These are phyloP conservation scores for Cyphomyrmex costatus DNA, from an alignment of 1,140 invertebrate genomes.

Conservation along the genomic window DNA sequence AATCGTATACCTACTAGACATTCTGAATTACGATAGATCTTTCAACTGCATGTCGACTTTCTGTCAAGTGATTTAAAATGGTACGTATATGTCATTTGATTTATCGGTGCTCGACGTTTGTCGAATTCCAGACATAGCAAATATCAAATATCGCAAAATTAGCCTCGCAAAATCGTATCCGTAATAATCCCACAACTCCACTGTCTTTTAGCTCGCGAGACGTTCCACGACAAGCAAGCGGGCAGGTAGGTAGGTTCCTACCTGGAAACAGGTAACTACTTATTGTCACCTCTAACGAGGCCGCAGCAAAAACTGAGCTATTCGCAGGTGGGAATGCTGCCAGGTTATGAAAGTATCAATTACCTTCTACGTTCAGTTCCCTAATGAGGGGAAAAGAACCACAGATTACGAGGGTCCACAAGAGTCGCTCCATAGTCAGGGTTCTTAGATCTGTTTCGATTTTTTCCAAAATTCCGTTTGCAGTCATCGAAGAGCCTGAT, in stretches of 20 bases:
- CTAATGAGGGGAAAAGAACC: conserved; percentile 82
- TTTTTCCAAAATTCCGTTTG: conserved; percentile 43
- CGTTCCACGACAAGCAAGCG: conserved; percentile 59
- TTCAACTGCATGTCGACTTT: background rate
- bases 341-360: conserved; percentile 86
- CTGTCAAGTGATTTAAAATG: conserved; percentile 28
- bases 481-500: background rate
- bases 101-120: conserved; percentile 17
- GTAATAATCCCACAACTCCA: conserved; percentile 54
- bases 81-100: conserved; percentile 20
- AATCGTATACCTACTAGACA: background rate
- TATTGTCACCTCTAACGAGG: conserved; percentile 86
- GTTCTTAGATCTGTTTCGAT: conserved; percentile 65
- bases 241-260: conserved; percentile 74
- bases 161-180: conserved; percentile 34
- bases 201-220: conserved; percentile 53
- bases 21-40: conserved; percentile 7
- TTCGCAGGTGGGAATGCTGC: conserved; percentile 84
- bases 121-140: conserved; percentile 24
- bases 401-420: conserved; percentile 68
- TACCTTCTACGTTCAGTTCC: conserved; percentile 83
- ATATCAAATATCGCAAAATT: background rate
- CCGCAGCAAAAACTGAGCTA: conserved; percentile 80
- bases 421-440: conserved; percentile 56
- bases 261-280: conserved; percentile 84